Base-by-base conservation (phyloP, 2,797 vertebrate genomes). In the Macropodus opercularis region DNA sequence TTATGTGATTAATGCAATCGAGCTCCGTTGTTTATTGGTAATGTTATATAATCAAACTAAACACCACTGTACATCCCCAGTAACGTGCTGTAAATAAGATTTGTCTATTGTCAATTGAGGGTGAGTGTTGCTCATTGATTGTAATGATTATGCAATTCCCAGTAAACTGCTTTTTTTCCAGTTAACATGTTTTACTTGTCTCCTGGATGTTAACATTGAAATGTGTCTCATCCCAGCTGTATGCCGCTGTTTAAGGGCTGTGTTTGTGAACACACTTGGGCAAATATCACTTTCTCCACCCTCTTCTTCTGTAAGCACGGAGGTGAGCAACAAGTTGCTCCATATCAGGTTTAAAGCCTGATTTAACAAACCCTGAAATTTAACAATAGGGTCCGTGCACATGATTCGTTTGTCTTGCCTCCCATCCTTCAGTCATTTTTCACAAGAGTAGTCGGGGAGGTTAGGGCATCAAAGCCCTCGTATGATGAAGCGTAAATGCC, bases 1-100 rank as follows among this genome's bases (percentile, higher is more conserved):
- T 72, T 60, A 11, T 21, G 32, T 61, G 23, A 65, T 18, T 18
- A 75, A 75, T 1, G 2, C 60, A 78, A 24, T 77, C 63, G n/a
- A 55, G 68, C 87, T 91, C 86, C 73, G 88, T 89, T 91, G 89
- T 90, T 91, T 79, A 83, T 90, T 89, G 79, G 89, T 91, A 59
- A 81, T 86, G 84, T 90, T 70, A 70, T 72, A 76, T 77, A 70
- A 73, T 81, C 68, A 75, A 75, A 65, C 68, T 64, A 52, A 85
- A 85, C 77, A 77, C 84, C 83, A 70, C 79, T 92, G 91, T 92
- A 90, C 85, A 89, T 90, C 80, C 84, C 11, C 68, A 87, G 73
- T 90, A 83, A 84, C 75, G 67, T 81, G 67, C 78, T 93, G 92
- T 92, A 92, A 89, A 93, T 91, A 92, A 85, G 76, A 90, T 81